A percentile compares a stretch with the other conserved stretches of the same genome.
phyloP scores from a whole-genome alignment of 2,113 vertebrate species.

The Glaucomys volans region DNA sequence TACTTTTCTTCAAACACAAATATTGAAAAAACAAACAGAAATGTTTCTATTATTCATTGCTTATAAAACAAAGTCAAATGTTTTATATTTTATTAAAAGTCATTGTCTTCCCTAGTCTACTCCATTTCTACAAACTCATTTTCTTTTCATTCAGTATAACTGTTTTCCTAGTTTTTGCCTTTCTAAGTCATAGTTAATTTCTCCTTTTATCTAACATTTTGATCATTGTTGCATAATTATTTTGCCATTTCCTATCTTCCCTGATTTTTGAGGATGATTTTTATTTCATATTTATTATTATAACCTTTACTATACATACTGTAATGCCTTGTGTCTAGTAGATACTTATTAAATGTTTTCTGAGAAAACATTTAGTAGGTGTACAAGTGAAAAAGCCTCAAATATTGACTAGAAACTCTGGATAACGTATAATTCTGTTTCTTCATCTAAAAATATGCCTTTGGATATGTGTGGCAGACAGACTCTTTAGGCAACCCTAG shows the following conservation, averaged over 20 bases:
- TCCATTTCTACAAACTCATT: not conserved
- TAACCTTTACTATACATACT: not conserved
- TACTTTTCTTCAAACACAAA: constrained; percentile 60
- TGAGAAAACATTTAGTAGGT: not conserved
- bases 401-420: not conserved
- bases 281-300: not conserved
- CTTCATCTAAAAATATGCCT: not conserved
- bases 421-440: not conserved
- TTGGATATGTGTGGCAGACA: not conserved
- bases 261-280: not conserved
- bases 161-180: not conserved
- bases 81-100: not conserved
- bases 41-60: constrained; percentile 35
- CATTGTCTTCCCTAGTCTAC: not conserved
- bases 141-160: not conserved
- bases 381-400: not conserved
- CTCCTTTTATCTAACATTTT: not conserved
- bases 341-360: not conserved
- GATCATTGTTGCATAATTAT: constrained; percentile 7
- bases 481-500: not conserved
- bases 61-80: constrained; percentile 47
- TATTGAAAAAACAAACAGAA: constrained; percentile 61
- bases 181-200: not conserved
- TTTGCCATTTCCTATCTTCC: not conserved
- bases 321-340: not conserved